phyloP scores from a whole-genome alignment of 1,140 invertebrate species.

The Drosophila simulans region DNA sequence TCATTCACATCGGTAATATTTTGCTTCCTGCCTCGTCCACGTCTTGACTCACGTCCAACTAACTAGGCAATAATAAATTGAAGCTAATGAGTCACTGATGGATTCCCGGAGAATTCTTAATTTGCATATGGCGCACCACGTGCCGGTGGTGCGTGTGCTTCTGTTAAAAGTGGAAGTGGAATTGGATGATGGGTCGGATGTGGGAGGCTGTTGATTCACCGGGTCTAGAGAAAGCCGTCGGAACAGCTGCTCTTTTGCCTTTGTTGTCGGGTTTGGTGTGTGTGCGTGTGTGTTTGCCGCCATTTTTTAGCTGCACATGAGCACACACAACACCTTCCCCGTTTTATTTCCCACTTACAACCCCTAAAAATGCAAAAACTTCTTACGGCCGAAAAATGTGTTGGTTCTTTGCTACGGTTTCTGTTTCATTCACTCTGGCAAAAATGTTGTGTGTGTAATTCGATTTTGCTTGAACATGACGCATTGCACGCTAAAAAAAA shows the following conservation, averaged over 20 bases:
- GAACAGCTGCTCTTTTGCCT: constrained; percentile 44
- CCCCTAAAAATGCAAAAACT: constrained; percentile 70
- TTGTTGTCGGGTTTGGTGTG: neutral
- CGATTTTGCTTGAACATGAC: constrained; percentile 75
- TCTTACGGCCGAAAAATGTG: constrained; percentile 1
- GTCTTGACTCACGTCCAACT: constrained; percentile 33
- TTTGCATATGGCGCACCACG: constrained; percentile 32
- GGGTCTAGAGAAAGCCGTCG: constrained; percentile 2
- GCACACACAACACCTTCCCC: constrained; percentile 8
- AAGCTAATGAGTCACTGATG: constrained; percentile 46
- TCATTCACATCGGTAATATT: constrained; percentile 12
- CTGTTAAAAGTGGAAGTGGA: neutral
- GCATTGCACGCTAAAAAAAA: constrained; percentile 54
- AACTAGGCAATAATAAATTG: constrained; percentile 28
- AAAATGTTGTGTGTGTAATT: constrained; percentile 63
- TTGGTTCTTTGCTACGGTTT: constrained; percentile 66
- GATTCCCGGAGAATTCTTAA: constrained; percentile 31
- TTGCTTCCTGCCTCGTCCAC: constrained; percentile 23
- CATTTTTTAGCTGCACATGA: constrained; percentile 36
- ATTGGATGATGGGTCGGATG: constrained; percentile 4
- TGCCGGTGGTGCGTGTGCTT: constrained; percentile 24
- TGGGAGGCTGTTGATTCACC: constrained; percentile 51
- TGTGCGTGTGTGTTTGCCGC: constrained; percentile 32
- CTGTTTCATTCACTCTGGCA: constrained; percentile 70
- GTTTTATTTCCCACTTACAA: constrained; percentile 35